Base-by-base conservation (phyloP, 2,113 vertebrate species). In the Agapornis roseicollis region DNA sequence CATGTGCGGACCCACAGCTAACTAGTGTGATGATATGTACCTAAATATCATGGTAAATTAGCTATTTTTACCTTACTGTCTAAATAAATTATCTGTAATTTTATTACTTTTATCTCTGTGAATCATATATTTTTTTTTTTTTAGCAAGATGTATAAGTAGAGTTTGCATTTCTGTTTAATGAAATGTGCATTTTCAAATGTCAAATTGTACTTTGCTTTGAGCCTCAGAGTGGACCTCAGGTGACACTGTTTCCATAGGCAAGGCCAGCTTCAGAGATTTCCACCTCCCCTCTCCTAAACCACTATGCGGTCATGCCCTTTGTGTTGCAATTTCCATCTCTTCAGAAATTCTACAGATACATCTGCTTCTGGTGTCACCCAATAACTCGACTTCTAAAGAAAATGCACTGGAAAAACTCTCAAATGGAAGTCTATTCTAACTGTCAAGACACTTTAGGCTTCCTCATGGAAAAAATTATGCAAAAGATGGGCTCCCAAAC, bases 131-230 rank as follows among this genome's bases (percentile, higher is more conserved):
- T 12, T 41, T 12, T 19, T 83, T 83, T n/a, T 74, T 76, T 39
- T 5, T 5, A 72, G 52, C 47, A 90, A 35, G 17, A 78, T 31
- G 25, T n/a, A n/a, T 49, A 37, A 86, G 28, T 53, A n/a, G 31
- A 68, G 22, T 71, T 52, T 63, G 81, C 46, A 85, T 69, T 94
- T 83, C 46, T 85, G 55, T 90, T 88, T 55, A 79, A n/a, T 9
- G 35, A 85, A 96, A 88, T 24, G 20, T 18, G 35, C 47, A 50
- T 85, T 90, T 96, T 85, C 85, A 84, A 86, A 73, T 78, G 61
- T 69, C 89, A 92, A 56, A 76, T 25, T 9, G 35, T 28, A 71
- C 78, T 83, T 80, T 69, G 47, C 31, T 79, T 85, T 56, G 69
- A 94, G 42, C 20, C 65, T 94, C 55, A 41, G 46, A 70, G 63